Percentiles rank a stretch among this genome's conserved stretches.
Conservation (phyloP, 53 echinoderm and acorn worm genomes). For the Astropecten irregularis region DNA sequence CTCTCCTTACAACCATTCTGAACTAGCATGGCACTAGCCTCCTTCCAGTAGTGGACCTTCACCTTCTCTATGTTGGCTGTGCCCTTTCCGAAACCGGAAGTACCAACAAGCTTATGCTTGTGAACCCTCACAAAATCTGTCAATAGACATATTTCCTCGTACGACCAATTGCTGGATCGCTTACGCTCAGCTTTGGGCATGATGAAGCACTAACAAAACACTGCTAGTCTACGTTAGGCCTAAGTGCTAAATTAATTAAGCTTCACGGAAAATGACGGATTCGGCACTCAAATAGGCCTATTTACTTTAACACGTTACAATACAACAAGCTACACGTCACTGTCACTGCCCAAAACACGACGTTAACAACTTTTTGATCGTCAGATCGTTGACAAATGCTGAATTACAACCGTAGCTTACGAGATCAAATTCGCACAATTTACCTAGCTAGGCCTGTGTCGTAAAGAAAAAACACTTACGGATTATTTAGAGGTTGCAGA, state of each 20-base stretch:
- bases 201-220: no score
- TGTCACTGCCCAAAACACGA: no score
- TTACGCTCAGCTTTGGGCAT: no score
- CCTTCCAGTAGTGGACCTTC: slow-evolving; percentile 6
- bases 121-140: slow-evolving; percentile 3
- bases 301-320: no score
- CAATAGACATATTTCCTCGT: background rate
- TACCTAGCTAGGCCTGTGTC: no score
- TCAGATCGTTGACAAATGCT: no score
- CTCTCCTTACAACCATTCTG: background rate
- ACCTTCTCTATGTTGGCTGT: background rate
- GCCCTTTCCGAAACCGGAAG: background rate
- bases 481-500: background rate
- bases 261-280: no score
- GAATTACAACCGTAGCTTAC: background rate
- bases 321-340: no score
- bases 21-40: background rate
- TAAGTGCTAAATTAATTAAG: no score
- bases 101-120: slow-evolving; percentile 25
- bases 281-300: no score
- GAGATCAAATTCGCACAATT: background rate
- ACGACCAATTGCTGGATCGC: slow-evolving; percentile 15
- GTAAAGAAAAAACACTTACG: background rate
- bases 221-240: no score
- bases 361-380: no score